Evolutionary conservation across 2,113 vertebrate genomes (phyloP), one percentile per base, ranked within the genome.

Genomic region (Tauraco erythrolophus): DNA sequence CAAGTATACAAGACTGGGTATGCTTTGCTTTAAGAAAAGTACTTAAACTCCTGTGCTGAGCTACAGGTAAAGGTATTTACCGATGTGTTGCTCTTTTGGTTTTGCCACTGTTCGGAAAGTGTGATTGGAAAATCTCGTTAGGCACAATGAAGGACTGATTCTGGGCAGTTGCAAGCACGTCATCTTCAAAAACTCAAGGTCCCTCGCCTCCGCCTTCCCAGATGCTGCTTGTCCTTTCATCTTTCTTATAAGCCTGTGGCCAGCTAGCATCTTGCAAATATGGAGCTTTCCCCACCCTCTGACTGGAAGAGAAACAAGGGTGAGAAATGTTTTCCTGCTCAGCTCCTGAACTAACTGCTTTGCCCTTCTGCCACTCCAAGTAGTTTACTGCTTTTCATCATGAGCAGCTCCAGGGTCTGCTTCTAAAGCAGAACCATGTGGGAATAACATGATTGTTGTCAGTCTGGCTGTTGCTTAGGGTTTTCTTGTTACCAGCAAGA

Each of bases 371-470:
- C 89, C 39, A 54, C 50, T 96, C 81, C 35, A 79, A 46, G 66
- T 85, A 58, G 86, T 94, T 92, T 35, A 57, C 57, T 84, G 87
- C 84, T 95, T 92, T 95, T 95, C 89, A 94, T 95, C 94, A 74
- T 23, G 48, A 91, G 75, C 89, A 88, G 81, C 70, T 96, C 61
- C 84, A 33, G 91, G 60, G 76, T 84, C 53, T 62, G 48, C 45
- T 94, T 94, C 53, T 84, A 64, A 95, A 91, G 86, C 64, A 72
- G 64, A 96, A 76, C 53, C 84, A 80, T 33, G 87, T 88, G 84
- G 58, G 74, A 96, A 89, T 94, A 92, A 66, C 21, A n/a, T 22
- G 41, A 54, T 65, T 87, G 72, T 84, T 95, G 94, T 89, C 84
- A 76, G 93, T 91, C 48, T 58, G 68, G 58, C 58, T 76, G 70